These are phyloP conservation scores for Archivesica marissinica DNA, from an alignment of 1,140 invertebrate genomes.

Conservation along the genomic window DNA sequence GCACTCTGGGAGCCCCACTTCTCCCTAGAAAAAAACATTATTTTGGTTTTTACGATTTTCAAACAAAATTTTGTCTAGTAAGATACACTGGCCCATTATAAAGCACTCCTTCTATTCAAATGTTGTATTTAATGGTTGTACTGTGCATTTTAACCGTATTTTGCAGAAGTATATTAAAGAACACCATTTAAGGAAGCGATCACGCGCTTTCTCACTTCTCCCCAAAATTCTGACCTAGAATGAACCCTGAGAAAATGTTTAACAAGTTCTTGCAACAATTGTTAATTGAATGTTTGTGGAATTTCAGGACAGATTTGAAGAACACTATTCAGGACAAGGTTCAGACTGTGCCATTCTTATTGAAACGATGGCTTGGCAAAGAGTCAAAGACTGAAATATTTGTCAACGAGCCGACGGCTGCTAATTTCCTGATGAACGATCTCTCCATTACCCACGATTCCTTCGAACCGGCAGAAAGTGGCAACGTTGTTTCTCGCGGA, in stretches of 20 bases:
- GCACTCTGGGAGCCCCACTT: no score
- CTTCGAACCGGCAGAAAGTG: conserved; percentile 16
- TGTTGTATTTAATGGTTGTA: no score
- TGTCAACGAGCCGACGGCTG: conserved; percentile 73
- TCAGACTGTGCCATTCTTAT: conserved; percentile 74
- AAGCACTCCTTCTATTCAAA: no score
- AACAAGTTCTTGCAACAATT: neutral
- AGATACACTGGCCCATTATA: no score
- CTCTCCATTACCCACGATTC: conserved; percentile 74
- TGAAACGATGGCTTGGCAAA: conserved; percentile 43
- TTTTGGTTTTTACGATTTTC: no score
- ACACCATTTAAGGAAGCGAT: no score
- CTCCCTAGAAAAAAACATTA: no score
- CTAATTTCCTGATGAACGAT: conserved; percentile 73
- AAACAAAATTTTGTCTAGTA: no score
- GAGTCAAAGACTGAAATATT: conserved; percentile 61
- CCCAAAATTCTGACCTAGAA: no score
- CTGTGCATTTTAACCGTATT: no score
- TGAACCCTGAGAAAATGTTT: neutral
- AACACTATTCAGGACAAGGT: conserved; percentile 71
- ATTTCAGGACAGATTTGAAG: conserved; percentile 77
- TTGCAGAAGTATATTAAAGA: no score
- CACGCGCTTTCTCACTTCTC: no score
- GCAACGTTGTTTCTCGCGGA: conserved; percentile 63
- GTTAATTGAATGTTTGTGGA: neutral